Base-by-base conservation (phyloP, 2,113 vertebrate genomes). In the Montifringilla adamsi region DNA sequence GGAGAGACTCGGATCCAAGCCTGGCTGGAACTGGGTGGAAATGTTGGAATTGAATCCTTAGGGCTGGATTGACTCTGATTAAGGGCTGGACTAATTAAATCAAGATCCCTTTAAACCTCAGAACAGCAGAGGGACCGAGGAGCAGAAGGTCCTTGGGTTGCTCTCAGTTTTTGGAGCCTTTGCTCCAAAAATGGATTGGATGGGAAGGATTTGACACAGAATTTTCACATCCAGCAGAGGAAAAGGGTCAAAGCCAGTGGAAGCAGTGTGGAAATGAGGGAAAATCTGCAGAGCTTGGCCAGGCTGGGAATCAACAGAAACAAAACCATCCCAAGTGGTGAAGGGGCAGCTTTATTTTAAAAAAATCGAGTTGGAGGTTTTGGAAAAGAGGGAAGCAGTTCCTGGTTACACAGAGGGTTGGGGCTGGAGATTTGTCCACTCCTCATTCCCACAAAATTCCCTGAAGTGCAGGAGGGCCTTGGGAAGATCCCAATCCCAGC, bases 61-160 rank as follows among this genome's bases (percentile, higher is more conserved):
- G 46, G 28, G 7, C 2, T 84, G 83, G 14, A 13, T 28, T 62
- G 8, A 10, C 6, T 39, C 64, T 31, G 19, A 19, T 47, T 49
- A 41, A 62, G 13, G n/a, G 23, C 24, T 15, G 47, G 33, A 66
- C 5, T 26, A 26, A 26, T 43, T 43, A 43, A 37, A 8, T 6
- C 9, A 5, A 47, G 24, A 22, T 7, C 2, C 4, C 7, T 82
- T 52, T 44, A 46, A 66, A 53, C 20, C 15, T 62, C 37, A 68
- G 53, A 21, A 0, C 22, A 55, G 28, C 35, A 19, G 35, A 33
- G 35, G 10, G 14, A 35, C 4, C 0, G 1, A 67, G 46, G 31
- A 43, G 37, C 11, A 43, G 55, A 43, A 37, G 53, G 18, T 44
- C 28, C 53, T 27, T 26, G 41, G 33, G 41, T 4, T 49, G 46